These are phyloP conservation scores for Drosophila neutralis DNA, from an alignment of 2,888 invertebrate genomes.

Conservation along the genomic window DNA sequence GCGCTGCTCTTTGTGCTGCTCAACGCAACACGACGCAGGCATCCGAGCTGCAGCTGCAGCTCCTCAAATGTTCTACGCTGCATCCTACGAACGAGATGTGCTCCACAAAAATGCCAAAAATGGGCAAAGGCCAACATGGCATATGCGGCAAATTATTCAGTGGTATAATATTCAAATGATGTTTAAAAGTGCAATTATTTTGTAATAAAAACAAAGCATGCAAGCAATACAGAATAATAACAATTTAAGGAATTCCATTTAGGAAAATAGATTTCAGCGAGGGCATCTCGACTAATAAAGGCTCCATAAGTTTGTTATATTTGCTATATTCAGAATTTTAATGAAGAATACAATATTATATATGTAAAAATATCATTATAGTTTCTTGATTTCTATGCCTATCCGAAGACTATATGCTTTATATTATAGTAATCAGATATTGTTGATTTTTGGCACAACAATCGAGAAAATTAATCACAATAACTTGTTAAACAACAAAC, in stretches of 20 bases:
- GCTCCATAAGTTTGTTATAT: not conserved
- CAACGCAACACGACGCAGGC: slow-evolving; percentile 25
- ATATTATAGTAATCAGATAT: no score
- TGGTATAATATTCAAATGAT: not conserved
- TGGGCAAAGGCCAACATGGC: not conserved
- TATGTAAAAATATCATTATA: no score
- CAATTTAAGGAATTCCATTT: not conserved
- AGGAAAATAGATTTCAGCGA: not conserved
- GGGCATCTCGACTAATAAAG: not conserved
- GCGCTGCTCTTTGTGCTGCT: slow-evolving; percentile 69
- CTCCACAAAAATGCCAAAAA: not conserved
- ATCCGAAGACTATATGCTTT: no score
- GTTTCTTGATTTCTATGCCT: no score
- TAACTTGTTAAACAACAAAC: no score
- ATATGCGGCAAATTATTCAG: not conserved
- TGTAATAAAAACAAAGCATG: not conserved
- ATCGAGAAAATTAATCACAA: no score
- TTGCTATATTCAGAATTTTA: no score
- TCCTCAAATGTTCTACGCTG: slow-evolving; percentile 35
- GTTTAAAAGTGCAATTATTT: not conserved
- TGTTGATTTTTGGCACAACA: no score
- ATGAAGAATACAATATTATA: no score
- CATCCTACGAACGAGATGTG: slow-evolving; percentile 23
- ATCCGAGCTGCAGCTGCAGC: slow-evolving; percentile 17
- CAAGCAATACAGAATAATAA: not conserved